Evolutionary conservation across 2,888 invertebrate genomes (phyloP).

Genomic region (Lacanobia wlatinum): DNA sequence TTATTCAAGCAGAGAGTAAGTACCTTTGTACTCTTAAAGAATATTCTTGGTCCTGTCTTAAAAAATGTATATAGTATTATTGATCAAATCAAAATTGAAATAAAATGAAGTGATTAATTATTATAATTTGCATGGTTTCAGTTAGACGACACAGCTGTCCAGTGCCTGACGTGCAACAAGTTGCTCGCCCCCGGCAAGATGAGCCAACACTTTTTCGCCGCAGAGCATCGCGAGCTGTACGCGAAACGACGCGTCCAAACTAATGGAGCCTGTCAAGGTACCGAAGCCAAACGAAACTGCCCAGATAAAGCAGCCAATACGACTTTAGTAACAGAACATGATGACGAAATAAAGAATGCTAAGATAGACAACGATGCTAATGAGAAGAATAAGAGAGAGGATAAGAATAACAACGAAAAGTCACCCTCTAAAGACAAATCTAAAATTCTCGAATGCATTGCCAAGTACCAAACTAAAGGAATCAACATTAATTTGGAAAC

Average conservation of each 20-base stretch:
- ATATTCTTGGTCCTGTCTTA: too few species aligned
- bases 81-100: background rate
- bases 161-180: constrained; percentile 77
- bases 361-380: background rate
- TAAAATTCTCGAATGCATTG: constrained; percentile 60
- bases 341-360: background rate
- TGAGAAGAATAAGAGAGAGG: background rate
- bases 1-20: too few species aligned
- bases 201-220: constrained; percentile 67
- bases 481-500: constrained; percentile 68
- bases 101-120: background rate
- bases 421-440: constrained; percentile 43
- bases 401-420: constrained; percentile 8
- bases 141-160: constrained; percentile 71
- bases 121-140: constrained; percentile 59
- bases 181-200: constrained; percentile 58
- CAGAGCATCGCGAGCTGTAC: constrained; percentile 61
- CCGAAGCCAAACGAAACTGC: background rate
- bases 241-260: constrained; percentile 33
- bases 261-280: constrained; percentile 3
- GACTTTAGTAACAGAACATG: background rate
- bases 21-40: too few species aligned
- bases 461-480: constrained; percentile 59
- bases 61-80: background rate
- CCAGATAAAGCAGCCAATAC: background rate